Evolutionary conservation across 1,140 invertebrate genomes (phyloP).

Genomic region (Melitaea cinxia): DNA sequence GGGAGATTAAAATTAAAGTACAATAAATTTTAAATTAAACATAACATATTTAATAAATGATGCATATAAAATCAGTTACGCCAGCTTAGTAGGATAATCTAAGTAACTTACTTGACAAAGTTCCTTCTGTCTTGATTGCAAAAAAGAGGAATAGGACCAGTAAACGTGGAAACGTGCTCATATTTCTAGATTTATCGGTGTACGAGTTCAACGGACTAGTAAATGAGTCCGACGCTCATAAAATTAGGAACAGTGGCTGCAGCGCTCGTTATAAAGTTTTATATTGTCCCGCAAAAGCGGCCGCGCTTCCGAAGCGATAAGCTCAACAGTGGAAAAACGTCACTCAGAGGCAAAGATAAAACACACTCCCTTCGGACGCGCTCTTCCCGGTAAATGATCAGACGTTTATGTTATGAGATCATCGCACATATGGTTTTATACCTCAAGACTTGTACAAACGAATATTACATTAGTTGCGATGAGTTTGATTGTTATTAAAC

Average conservation of each 20-base stretch:
- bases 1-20: too few species aligned
- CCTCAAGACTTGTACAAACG: background rate
- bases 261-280: conserved; percentile 40
- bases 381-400: conserved; percentile 3
- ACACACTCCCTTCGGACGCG: background rate
- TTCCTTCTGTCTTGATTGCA: conserved; percentile 20
- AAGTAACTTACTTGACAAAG: conserved; percentile 35
- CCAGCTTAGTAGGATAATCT: conserved; percentile 10
- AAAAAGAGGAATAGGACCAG: conserved; percentile 38
- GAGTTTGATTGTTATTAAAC: conserved; percentile 5
- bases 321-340: conserved; percentile 38
- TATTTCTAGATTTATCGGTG: conserved; percentile 43
- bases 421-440: conserved; percentile 38
- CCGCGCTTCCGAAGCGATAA: conserved; percentile 60
- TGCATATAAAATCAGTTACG: background rate
- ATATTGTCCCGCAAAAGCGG: conserved; percentile 49
- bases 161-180: conserved; percentile 33
- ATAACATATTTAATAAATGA: too few species aligned
- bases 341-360: conserved; percentile 24
- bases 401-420: conserved; percentile 25
- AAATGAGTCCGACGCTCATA: conserved; percentile 38
- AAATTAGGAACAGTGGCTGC: conserved; percentile 43
- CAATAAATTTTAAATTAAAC: too few species aligned
- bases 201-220: conserved; percentile 46
- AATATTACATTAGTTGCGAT: background rate